Base-by-base conservation (phyloP, 1,140 invertebrate genomes). In the Zaprionus gabonicus region DNA sequence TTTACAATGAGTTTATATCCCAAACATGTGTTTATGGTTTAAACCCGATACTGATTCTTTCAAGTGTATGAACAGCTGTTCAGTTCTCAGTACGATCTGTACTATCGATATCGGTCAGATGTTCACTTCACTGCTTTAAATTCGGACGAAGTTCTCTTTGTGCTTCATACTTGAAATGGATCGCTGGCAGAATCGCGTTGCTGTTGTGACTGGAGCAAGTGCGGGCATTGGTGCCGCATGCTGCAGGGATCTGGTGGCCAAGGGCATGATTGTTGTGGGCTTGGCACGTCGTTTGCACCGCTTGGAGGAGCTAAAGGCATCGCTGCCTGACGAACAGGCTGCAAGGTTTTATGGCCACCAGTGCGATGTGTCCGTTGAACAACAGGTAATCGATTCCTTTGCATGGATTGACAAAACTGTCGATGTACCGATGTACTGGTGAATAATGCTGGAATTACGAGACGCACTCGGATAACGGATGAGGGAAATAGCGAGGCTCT, bases 361-460 rank as follows among this genome's bases (percentile, higher is more conserved):
- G 67, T 96, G 95, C 83, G 95, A 96, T 73, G 81, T 96, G 0
- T 93, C 93, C 5, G 94, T 95, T 1, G 95, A 96, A 81, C 93
- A 95, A 5, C 94, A 96, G 3, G 94, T 96, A 3, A 69, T 94
- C n/a, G 79, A 91, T 4, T 93, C 95, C 59, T 96, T 96, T 76
- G 82, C 93, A 7, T 94, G 94, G 94, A 93, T 95, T 1, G 94
- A 95, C 60, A 82, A 92, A 10, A 93, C 93, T 20, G 83, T 95
- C 7, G 95, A 95, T 93, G 94, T 5, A 92, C 96, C n/a, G 94
- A 96, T 83, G 93, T 96, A 4, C 93, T 96, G 57, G 91, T 96
- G 3, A 96, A 96, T 81, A 96, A 96, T 86, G 96, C 96, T 0
- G 96, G 95, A 4, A 82, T 92, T 15, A 20, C 81, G 2, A 63